phyloP scores from a whole-genome alignment of 2,113 vertebrate genomes.

The Bettongia penicillata region DNA sequence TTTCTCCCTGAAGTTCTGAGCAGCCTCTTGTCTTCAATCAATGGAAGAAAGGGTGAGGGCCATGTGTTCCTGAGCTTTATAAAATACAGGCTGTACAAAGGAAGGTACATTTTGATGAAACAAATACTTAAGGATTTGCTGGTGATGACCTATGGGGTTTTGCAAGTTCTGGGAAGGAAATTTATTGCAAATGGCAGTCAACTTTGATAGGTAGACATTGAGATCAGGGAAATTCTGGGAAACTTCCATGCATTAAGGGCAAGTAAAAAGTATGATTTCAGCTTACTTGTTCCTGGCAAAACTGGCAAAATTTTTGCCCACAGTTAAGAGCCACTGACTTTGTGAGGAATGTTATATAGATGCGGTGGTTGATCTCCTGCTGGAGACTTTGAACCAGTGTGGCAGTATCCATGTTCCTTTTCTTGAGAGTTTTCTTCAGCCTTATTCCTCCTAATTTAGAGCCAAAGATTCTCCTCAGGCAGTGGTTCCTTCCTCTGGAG shows the following conservation, averaged over 20 bases:
- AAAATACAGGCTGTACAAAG: no score
- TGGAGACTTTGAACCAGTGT: neutral
- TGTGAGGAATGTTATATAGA: neutral
- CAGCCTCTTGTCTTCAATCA: no score
- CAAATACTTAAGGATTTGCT: no score
- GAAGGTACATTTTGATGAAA: no score
- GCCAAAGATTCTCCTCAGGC: neutral
- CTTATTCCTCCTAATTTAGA: neutral
- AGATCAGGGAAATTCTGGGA: neutral
- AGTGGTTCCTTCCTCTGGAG: neutral
- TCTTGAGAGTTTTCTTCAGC: neutral
- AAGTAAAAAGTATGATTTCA: neutral
- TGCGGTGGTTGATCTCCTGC: neutral
- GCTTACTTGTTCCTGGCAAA: neutral
- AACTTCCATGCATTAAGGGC: neutral
- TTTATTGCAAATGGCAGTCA: no score
- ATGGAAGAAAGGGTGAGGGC: no score
- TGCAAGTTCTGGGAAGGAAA: no score
- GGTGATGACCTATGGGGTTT: no score
- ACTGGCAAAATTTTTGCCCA: no score
- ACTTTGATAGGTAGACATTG: neutral
- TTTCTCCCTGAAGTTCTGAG: no score
- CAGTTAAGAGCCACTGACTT: no score
- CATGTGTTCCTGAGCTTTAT: no score
- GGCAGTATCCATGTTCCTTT: neutral